Percentiles rank a stretch among this genome's conserved stretches.
These are phyloP conservation scores for Eurytoma adleriae DNA, from an alignment of 2,888 invertebrate genomes.

Conservation along the genomic window DNA sequence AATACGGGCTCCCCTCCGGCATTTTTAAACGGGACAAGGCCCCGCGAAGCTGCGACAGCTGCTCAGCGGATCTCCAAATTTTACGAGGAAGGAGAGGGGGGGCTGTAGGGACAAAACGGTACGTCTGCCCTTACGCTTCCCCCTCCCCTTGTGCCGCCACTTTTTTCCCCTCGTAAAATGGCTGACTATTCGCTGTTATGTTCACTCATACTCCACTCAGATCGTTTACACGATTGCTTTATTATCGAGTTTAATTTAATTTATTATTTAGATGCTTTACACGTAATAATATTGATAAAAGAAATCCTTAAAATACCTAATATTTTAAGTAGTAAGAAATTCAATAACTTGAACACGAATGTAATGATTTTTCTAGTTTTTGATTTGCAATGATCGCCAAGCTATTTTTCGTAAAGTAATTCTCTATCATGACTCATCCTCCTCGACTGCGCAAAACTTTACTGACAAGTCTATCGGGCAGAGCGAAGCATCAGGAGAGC, in stretches of 20 bases:
- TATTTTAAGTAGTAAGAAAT: too few relatives aligned
- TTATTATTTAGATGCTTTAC: too few relatives aligned
- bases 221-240: too few relatives aligned
- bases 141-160: background rate
- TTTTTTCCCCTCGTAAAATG: constrained; percentile 43
- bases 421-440: too few relatives aligned
- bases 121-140: constrained; percentile 5
- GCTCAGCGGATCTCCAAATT: constrained; percentile 29
- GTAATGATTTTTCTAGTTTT: too few relatives aligned
- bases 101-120: constrained; percentile 27
- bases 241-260: too few relatives aligned
- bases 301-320: too few relatives aligned
- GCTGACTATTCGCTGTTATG: constrained; percentile 41
- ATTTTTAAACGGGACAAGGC: constrained; percentile 24
- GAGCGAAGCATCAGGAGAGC: constrained; percentile 31
- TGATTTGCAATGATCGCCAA: too few relatives aligned
- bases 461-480: constrained; percentile 51
- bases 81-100: constrained; percentile 7
- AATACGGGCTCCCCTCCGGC: constrained; percentile 39
- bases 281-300: too few relatives aligned
- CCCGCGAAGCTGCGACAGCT: constrained; percentile 50
- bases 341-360: too few relatives aligned
- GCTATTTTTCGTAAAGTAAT: too few relatives aligned
- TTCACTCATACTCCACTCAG: constrained; percentile 4
- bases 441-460: constrained; percentile 36